Evolutionary conservation across 2,113 vertebrate genomes (phyloP).

Genomic region (Sebastes fasciatus): DNA sequence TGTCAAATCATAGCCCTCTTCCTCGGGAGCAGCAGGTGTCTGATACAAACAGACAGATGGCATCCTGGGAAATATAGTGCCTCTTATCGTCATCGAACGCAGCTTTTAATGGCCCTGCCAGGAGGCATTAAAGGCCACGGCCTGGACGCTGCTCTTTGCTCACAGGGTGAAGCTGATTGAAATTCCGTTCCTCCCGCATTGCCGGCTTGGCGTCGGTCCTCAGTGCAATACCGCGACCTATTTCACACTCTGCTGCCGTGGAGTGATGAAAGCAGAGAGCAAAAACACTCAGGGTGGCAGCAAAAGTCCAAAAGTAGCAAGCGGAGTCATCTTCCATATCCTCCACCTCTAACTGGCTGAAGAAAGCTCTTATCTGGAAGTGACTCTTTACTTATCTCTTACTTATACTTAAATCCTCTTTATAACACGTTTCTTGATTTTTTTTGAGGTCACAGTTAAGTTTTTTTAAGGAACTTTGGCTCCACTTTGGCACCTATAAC

Average conservation of each 20-base stretch:
- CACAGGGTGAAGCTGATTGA: constrained; percentile 60
- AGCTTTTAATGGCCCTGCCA: constrained; percentile 18
- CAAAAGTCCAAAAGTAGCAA: constrained; percentile 35
- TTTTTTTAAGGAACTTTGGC: not conserved
- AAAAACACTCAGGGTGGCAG: constrained; percentile 12
- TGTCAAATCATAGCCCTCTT: not conserved
- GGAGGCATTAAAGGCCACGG: constrained; percentile 41
- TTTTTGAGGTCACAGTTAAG: not conserved
- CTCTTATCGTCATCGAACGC: not conserved
- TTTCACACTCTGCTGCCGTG: constrained; percentile 56
- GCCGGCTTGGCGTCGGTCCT: constrained; percentile 14
- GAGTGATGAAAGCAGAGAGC: constrained; percentile 37
- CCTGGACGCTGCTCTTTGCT: constrained; percentile 35
- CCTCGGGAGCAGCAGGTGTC: constrained; percentile 11
- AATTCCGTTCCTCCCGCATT: constrained; percentile 41
- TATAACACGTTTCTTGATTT: not conserved
- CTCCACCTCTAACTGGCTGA: not conserved
- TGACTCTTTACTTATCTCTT: not conserved
- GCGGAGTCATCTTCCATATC: not conserved
- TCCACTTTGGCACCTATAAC: not conserved
- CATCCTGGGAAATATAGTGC: constrained; percentile 61
- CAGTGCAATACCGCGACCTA: constrained; percentile 29
- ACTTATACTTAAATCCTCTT: not conserved
- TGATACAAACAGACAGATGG: constrained; percentile 37
- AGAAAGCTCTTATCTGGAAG: not conserved